These are phyloP conservation scores for Manacus vitellinus DNA, from an alignment of 2,113 vertebrate genomes.

Conservation along the genomic window DNA sequence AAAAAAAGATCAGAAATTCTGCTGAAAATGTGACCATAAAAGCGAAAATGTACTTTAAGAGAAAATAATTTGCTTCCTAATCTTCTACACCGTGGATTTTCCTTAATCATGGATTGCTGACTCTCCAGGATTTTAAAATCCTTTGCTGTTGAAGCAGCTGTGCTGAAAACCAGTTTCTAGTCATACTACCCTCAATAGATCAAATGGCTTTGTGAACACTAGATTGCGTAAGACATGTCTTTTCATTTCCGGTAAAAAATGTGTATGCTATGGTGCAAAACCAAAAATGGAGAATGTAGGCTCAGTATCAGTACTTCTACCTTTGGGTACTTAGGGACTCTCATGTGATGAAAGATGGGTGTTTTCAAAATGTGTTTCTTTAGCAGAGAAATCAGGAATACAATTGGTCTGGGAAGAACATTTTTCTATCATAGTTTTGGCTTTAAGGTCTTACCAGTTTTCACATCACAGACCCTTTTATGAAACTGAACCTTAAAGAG, in stretches of 20 bases:
- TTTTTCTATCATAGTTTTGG: background rate
- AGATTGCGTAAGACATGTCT: background rate
- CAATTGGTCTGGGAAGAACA: background rate
- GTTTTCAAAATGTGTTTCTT: background rate
- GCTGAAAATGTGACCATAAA: background rate
- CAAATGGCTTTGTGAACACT: background rate
- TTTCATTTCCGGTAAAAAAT: background rate
- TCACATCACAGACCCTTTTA: background rate
- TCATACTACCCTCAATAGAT: background rate
- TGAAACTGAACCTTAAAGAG: background rate
- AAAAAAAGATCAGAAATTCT: background rate
- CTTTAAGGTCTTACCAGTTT: background rate
- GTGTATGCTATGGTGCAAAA: background rate
- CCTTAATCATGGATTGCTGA: background rate
- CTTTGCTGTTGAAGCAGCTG: background rate
- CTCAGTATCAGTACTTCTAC: background rate
- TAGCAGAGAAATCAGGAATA: background rate
- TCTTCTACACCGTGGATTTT: background rate
- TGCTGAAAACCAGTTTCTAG: background rate
- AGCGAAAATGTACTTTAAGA: background rate
- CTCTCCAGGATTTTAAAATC: background rate
- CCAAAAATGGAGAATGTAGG: background rate
- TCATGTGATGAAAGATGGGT: background rate
- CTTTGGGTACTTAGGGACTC: background rate
- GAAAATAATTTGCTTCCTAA: background rate